These are phyloP conservation scores for Calliphora vomitoria DNA, from an alignment of 2,888 invertebrate genomes.

Conservation along the genomic window DNA sequence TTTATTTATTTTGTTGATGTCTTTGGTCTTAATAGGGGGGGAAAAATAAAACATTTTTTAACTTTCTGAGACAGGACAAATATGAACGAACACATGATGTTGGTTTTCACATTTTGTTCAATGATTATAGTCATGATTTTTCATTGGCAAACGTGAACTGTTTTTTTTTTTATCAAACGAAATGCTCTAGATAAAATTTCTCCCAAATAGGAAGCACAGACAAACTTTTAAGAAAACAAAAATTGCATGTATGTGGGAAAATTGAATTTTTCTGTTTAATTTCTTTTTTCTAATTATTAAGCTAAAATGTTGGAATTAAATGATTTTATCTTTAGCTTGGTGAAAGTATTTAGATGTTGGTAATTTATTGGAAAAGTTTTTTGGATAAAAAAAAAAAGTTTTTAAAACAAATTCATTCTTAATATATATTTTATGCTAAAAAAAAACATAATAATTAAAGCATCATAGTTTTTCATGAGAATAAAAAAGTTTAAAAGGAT, in stretches of 20 bases:
- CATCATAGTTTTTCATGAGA: no score
- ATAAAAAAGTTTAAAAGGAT: no score
- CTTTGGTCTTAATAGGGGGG: slow-evolving; percentile 20
- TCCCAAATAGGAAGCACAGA: background rate
- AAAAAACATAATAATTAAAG: no score
- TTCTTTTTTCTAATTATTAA: no score
- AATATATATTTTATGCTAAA: no score
- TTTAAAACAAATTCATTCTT: no score
- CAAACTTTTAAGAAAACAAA: background rate
- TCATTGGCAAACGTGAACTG: slow-evolving; percentile 31
- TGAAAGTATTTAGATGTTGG: no score
- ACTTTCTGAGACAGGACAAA: slow-evolving; percentile 38
- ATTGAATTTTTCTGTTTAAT: background rate
- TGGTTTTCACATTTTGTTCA: slow-evolving; percentile 29
- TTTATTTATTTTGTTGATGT: slow-evolving; percentile 2
- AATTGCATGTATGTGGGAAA: background rate
- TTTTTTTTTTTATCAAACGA: background rate
- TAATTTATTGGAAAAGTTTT: no score
- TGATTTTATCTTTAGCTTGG: no score
- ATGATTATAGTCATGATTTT: slow-evolving; percentile 47
- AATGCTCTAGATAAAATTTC: background rate
- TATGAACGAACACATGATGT: background rate
- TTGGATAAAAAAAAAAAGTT: no score
- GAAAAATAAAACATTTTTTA: slow-evolving; percentile 5
- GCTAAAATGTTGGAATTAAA: no score